These are phyloP conservation scores for Beroe ovata DNA, from an alignment of 37 sponge, comb jelly and placozoan genomes.

Conservation along the genomic window DNA sequence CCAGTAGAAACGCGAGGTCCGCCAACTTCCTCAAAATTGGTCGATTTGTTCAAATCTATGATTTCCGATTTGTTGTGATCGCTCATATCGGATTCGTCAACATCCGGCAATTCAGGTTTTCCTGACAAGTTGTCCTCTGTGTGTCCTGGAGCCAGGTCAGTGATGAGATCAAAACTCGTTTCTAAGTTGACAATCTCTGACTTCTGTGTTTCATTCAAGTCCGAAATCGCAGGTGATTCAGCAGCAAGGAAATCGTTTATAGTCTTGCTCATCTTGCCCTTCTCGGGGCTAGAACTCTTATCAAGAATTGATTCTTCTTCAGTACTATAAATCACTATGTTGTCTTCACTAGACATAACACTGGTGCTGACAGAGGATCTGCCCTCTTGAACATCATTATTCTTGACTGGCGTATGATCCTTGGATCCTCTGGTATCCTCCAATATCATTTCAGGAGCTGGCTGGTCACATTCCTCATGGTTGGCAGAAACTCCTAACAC, in stretches of 20 bases:
- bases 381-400: background rate
- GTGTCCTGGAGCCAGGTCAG: too few relatives aligned
- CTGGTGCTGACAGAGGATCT: background rate
- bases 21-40: background rate
- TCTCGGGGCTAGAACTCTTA: background rate
- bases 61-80: background rate
- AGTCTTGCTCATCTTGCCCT: background rate
- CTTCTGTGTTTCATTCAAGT: slow-evolving; percentile 24
- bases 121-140: too few relatives aligned
- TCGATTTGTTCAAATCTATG: slow-evolving; percentile 23
- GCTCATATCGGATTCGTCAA: background rate
- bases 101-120: background rate
- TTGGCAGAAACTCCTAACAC: too few relatives aligned
- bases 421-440: background rate
- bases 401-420: background rate
- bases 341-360: slow-evolving; percentile 15
- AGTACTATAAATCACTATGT: slow-evolving; percentile 24
- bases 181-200: slow-evolving; percentile 33
- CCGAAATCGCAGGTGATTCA: background rate
- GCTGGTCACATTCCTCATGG: background rate
- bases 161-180: too few relatives aligned
- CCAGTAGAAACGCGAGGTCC: background rate
- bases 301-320: background rate
- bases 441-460: background rate
- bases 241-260: slow-evolving; percentile 46